Evolutionary conservation across 2,113 vertebrate genomes (phyloP), one percentile per base, ranked within the genome.

Genomic region (Thalassoma bifasciatum): DNA sequence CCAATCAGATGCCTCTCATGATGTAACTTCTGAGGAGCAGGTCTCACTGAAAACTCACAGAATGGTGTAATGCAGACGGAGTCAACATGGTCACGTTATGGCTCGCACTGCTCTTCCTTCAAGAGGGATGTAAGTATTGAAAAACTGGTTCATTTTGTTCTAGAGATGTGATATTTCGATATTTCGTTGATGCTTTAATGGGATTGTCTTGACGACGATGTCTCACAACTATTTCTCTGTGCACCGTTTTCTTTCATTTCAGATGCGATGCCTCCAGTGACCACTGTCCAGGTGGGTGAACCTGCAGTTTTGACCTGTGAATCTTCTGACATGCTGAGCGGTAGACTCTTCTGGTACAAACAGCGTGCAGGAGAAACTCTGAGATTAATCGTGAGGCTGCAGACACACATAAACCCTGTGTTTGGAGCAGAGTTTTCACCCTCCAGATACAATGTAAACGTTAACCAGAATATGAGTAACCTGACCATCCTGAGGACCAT

Each of bases 41-140:
- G 12, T 49, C 21, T 66, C 8, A 66, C 8, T 9, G 54, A 67
- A 57, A 8, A 11, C 24, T n/a, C 3, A 30, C 3, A 10, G 19
- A 21, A 7, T 11, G 8, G 44, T 2, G 4, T 17, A 8, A 2
- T 0, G 12, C n/a, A 22, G 1, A 38, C 38, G 52, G 38, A 26
- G 10, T 8, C 21, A 80, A 21, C 51, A 80, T 80, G 58, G 64
- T 53, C 0, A 1, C 37, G 36, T 44, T 74, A 7, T 63, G 59
- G 57, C n/a, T 64, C 0, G 21, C 26, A 23, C 4, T 80, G 36
- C 44, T 79, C 30, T 0, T 66, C 40, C 30, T 62, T 23, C 69
- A 62, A 50, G 63, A 47, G 7, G 36, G 10, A 42, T 22, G 80
- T 82, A 52, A 78, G 65, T 83, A 0, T n/a, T 19, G 4, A 17